A percentile compares a stretch with the other conserved stretches of the same genome.
Evolutionary conservation across 2,113 vertebrate genomes (phyloP).

Genomic region (Amia ocellicauda): DNA sequence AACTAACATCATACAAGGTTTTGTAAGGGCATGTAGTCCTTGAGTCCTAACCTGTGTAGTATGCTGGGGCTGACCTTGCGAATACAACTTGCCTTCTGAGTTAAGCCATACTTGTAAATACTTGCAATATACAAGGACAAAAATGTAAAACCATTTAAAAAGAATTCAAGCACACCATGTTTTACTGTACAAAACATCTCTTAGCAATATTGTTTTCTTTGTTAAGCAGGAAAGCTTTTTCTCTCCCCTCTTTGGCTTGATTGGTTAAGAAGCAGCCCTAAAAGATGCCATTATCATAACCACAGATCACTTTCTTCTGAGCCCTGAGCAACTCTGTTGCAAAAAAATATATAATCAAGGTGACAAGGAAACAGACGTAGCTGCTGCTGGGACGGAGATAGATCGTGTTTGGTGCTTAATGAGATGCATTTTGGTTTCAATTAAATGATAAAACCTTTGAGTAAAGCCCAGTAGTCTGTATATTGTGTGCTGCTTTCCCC

Average conservation of each 20-base stretch:
- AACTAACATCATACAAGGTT: background rate
- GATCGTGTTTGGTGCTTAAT: background rate
- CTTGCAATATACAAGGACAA: background rate
- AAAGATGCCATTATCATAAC: background rate
- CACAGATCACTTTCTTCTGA: background rate
- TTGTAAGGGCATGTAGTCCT: background rate
- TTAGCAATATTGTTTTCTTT: too few species aligned
- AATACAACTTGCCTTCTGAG: background rate
- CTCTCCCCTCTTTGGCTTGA: too few species aligned
- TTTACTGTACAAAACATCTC: background rate
- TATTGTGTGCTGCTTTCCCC: constrained; percentile 6
- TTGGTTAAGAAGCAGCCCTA: background rate
- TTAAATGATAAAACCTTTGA: constrained; percentile 12
- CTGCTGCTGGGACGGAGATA: background rate
- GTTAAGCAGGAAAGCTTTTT: constrained; percentile 6
- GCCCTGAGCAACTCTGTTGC: background rate
- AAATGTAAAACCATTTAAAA: background rate
- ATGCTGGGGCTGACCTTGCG: background rate
- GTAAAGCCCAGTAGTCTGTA: background rate
- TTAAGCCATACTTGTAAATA: background rate
- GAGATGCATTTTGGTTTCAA: constrained; percentile 2
- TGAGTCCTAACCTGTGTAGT: background rate
- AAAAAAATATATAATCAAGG: background rate
- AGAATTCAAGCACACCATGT: background rate
- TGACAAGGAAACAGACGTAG: background rate